Percentiles rank a stretch among this genome's conserved stretches.
These are phyloP conservation scores for Enteromius viviparus DNA, from an alignment of 2,797 vertebrate genomes.

Conservation along the genomic window DNA sequence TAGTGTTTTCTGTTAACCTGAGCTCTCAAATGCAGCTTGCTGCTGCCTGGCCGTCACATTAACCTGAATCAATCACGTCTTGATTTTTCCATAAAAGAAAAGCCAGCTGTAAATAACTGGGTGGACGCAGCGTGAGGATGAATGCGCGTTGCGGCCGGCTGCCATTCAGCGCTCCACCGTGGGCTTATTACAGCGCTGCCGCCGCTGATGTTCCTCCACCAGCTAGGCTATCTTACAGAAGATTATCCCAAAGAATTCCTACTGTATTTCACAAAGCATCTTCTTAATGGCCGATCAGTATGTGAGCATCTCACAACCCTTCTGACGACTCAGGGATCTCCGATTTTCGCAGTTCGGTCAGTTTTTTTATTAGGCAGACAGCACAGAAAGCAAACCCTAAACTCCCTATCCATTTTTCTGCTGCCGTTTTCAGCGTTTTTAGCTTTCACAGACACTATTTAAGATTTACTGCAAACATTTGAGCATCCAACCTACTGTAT, in stretches of 20 bases:
- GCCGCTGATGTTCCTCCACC: neutral
- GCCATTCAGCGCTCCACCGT: neutral
- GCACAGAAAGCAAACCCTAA: constrained; percentile 66
- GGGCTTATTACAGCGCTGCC: constrained; percentile 8
- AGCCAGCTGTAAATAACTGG: constrained; percentile 79
- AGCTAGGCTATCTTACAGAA: neutral
- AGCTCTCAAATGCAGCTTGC: constrained; percentile 75
- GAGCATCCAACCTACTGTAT: constrained; percentile 78
- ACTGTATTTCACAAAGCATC: constrained; percentile 1
- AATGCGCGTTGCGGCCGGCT: neutral
- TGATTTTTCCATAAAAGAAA: constrained; percentile 86
- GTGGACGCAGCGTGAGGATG: constrained; percentile 54
- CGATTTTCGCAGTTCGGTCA: constrained; percentile 76
- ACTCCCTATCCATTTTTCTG: constrained; percentile 59
- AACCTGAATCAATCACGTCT: constrained; percentile 84
- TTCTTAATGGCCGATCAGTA: constrained; percentile 2
- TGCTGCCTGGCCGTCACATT: constrained; percentile 78
- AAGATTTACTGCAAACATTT: constrained; percentile 86
- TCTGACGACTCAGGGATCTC: constrained; percentile 67
- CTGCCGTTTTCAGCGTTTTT: constrained; percentile 69
- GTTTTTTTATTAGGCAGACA: constrained; percentile 67
- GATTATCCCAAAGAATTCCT: neutral
- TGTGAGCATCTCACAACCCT: constrained; percentile 54
- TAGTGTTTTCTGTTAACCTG: constrained; percentile 86
- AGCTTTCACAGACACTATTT: constrained; percentile 84